phyloP scores from a whole-genome alignment of 2,113 vertebrate genomes.

The Sakesphorus luctuosus region DNA sequence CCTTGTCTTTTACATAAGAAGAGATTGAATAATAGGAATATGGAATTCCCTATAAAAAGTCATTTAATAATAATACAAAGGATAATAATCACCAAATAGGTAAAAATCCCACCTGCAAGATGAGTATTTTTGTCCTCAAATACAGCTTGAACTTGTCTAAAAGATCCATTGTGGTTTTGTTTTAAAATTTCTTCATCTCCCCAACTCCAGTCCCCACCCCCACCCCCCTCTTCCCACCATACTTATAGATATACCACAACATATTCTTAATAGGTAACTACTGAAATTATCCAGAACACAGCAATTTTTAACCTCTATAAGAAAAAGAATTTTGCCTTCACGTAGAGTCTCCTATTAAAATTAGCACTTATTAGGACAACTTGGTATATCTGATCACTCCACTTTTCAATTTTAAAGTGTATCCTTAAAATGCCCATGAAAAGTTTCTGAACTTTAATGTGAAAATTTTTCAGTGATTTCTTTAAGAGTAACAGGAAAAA shows the following conservation, averaged over 20 bases:
- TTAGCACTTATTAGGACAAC: neutral
- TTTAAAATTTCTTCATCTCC: neutral
- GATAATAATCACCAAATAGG: neutral
- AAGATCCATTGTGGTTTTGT: neutral
- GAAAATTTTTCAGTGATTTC: neutral
- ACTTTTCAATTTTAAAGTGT: neutral
- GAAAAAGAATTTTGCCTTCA: neutral
- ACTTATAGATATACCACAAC: neutral
- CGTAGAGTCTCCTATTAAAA: neutral
- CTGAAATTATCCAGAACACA: neutral
- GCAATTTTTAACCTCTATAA: neutral
- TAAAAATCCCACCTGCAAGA: neutral
- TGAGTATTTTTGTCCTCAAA: neutral
- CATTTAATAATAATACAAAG: neutral
- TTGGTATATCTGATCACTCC: neutral
- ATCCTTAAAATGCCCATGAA: neutral
- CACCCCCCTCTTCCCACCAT: fast-evolving
- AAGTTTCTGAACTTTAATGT: neutral
- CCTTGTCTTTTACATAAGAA: neutral
- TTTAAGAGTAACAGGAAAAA: neutral
- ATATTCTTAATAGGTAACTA: neutral
- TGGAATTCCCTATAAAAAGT: neutral
- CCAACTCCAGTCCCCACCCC: too few relatives aligned
- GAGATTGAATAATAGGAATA: neutral
- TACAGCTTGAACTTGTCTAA: neutral